Evolutionary conservation across 1,140 invertebrate genomes (phyloP).

Genomic region (Bombus sibiricus): DNA sequence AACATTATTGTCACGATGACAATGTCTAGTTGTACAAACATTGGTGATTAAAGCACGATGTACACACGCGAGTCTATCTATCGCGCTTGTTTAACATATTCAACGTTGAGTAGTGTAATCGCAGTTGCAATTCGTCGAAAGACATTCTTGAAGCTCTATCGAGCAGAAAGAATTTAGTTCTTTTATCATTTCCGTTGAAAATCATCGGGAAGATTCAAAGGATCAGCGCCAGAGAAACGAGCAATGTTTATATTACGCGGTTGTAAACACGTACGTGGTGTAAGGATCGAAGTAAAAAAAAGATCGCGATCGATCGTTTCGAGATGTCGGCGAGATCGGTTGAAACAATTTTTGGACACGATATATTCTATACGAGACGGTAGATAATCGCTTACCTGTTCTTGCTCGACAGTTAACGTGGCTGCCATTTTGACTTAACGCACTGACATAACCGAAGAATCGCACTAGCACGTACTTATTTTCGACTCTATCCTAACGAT

Average conservation of each 20-base stretch:
- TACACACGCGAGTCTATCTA: not conserved
- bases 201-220: conserved; percentile 1
- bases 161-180: not conserved
- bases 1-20: conserved; percentile 8
- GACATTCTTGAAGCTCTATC: no score
- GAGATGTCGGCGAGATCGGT: not conserved
- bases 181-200: conserved; percentile 1
- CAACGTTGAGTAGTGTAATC: not conserved
- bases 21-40: conserved; percentile 18
- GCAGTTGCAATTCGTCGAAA: not conserved
- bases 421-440: conserved; percentile 85
- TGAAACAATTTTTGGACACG: not conserved
- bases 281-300: conserved; percentile 25
- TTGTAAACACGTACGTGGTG: conserved; percentile 17
- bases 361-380: not conserved
- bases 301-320: conserved; percentile 32
- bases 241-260: conserved; percentile 14
- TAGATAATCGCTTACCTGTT: conserved; percentile 84
- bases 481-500: conserved; percentile 9
- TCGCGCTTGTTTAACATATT: not conserved
- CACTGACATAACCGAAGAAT: conserved; percentile 54
- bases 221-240: no score
- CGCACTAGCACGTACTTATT: conserved; percentile 35
- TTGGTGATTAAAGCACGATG: conserved; percentile 11
- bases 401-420: conserved; percentile 87